A percentile compares a stretch with the other conserved stretches of the same genome.
Conservation (phyloP, 2,113 vertebrate species). For the Numida meleagris region DNA sequence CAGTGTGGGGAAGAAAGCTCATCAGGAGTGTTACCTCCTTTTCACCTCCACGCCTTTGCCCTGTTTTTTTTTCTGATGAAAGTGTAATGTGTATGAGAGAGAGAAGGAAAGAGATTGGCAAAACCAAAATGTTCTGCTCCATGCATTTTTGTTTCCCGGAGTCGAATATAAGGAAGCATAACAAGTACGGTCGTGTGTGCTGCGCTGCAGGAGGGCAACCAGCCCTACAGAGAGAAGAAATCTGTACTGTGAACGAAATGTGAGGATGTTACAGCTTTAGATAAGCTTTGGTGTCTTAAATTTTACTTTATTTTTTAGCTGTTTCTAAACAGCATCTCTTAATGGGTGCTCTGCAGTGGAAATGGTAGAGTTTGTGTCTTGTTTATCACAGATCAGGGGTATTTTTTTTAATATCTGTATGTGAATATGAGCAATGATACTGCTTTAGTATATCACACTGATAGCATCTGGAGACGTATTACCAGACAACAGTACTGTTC, state of each 20-base stretch:
- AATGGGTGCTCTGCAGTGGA: not conserved
- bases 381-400: not conserved
- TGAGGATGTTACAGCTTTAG: not conserved
- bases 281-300: not conserved
- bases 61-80: not conserved
- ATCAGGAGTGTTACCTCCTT: not conserved
- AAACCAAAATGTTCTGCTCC: not conserved
- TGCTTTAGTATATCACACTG: not conserved
- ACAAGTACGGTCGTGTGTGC: not conserved
- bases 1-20: not conserved
- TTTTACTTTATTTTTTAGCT: not conserved
- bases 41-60: not conserved
- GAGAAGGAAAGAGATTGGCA: not conserved
- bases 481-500: slow-evolving; percentile 4
- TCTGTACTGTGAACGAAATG: not conserved
- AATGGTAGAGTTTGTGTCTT: not conserved
- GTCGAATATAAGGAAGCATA: not conserved
- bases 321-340: not conserved
- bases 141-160: not conserved
- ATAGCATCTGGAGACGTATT: slow-evolving; percentile 40
- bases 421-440: not conserved
- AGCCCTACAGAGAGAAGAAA: not conserved
- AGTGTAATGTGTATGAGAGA: not conserved
- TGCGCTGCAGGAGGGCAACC: not conserved
- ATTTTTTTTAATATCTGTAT: not conserved